Percentiles rank a stretch among this genome's conserved stretches.
phyloP scores from a whole-genome alignment of 2,113 vertebrate species.

The Pteropus alecto region DNA sequence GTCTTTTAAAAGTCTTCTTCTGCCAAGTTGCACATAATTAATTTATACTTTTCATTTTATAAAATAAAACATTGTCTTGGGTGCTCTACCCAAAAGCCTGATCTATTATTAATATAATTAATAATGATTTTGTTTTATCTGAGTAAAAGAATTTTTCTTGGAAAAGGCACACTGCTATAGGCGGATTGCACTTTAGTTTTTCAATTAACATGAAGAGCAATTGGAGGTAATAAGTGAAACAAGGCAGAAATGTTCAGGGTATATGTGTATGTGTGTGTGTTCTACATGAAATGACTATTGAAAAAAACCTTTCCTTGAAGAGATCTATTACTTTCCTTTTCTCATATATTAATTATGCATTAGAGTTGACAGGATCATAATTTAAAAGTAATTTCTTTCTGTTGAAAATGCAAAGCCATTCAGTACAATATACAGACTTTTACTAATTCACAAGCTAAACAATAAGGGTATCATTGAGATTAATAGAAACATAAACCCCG shows the following conservation, averaged over 20 bases:
- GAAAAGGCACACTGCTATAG: background rate
- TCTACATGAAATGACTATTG: background rate
- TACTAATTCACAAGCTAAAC: background rate
- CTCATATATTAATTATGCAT: background rate
- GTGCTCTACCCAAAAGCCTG: background rate
- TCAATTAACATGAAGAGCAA: background rate
- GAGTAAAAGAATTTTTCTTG: background rate
- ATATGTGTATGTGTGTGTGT: background rate
- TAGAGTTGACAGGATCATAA: background rate
- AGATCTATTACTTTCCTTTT: background rate
- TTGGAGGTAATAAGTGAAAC: background rate
- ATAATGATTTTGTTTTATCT: background rate
- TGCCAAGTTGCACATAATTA: background rate
- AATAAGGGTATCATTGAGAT: background rate
- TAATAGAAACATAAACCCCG: background rate
- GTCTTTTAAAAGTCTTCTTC: background rate
- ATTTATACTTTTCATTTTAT: background rate
- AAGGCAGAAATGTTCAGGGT: background rate
- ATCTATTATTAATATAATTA: background rate
- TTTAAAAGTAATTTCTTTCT: background rate
- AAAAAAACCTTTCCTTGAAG: background rate
- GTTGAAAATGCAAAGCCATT: background rate
- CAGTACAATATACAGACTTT: background rate
- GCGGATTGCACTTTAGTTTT: background rate
- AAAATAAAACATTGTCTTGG: background rate